Conservation (phyloP, 2,113 vertebrate genomes). For the Microcebus lehilahytsara region DNA sequence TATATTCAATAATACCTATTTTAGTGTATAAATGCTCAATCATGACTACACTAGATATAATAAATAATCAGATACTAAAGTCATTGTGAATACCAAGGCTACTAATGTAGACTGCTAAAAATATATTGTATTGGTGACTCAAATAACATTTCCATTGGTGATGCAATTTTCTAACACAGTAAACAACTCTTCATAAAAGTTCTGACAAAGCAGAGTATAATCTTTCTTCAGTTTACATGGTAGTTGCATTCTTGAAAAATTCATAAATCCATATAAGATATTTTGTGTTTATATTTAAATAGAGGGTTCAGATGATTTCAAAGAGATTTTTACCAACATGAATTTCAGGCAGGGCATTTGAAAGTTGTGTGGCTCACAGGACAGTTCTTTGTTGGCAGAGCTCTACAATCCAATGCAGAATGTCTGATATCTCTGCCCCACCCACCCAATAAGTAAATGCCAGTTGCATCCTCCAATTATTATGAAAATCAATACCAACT, state of each 20-base stretch:
- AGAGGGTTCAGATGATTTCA: neutral
- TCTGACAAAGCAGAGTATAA: neutral
- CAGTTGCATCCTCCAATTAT: neutral
- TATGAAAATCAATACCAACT: neutral
- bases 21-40: neutral
- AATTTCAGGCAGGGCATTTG: neutral
- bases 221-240: neutral
- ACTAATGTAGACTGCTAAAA: neutral
- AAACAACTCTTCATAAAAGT: neutral
- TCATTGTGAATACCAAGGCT: neutral
- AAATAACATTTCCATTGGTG: neutral
- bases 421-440: neutral
- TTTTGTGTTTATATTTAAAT: slow-evolving; percentile 4
- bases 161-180: neutral
- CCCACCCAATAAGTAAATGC: neutral
- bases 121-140: neutral
- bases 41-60: neutral
- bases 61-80: neutral
- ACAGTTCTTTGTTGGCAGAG: neutral
- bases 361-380: neutral
- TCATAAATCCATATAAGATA: neutral
- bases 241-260: neutral
- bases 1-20: neutral
- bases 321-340: neutral
- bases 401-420: neutral